A percentile compares a stretch with the other conserved stretches of the same genome.
Evolutionary conservation across 2,797 vertebrate genomes (phyloP).

Genomic region (Rhynchonycteris naso): DNA sequence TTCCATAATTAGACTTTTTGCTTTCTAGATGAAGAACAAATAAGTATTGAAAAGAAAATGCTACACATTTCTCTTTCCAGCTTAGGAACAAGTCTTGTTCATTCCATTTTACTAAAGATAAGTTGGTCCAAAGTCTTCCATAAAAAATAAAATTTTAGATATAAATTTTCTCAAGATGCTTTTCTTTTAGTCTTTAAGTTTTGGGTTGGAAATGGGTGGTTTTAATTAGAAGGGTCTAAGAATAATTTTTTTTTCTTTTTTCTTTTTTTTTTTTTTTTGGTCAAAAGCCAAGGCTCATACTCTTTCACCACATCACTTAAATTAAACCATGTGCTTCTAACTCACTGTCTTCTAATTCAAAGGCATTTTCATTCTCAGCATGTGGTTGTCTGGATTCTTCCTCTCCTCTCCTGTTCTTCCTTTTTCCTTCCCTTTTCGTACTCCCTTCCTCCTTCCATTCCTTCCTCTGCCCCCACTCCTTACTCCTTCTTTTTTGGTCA

Average conservation of each 20-base stretch:
- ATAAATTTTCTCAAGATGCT: constrained; percentile 47
- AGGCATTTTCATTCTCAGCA: constrained; percentile 56
- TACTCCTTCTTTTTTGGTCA: background rate
- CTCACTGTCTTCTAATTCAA: constrained; percentile 68
- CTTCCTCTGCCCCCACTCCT: too few relatives aligned
- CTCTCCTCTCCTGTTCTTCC: background rate
- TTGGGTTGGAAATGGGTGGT: constrained; percentile 65
- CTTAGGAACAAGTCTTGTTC: constrained; percentile 9
- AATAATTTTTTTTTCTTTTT: constrained; percentile 30
- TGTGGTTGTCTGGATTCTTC: constrained; percentile 2
- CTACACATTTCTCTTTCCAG: background rate
- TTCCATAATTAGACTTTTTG: background rate
- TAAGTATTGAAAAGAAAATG: constrained; percentile 47
- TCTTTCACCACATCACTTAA: constrained; percentile 57
- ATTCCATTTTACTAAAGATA: constrained; percentile 37
- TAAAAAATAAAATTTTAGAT: background rate
- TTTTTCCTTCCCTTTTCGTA: background rate
- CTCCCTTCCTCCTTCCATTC: background rate
- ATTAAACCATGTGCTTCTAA: constrained; percentile 58
- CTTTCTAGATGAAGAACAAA: background rate
- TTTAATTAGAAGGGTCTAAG: constrained; percentile 60
- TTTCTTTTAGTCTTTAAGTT: constrained; percentile 54
- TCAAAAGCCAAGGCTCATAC: constrained; percentile 54
- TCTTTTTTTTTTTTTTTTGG: constrained; percentile 3
- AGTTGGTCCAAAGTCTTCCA: background rate